These are phyloP conservation scores for Amblyopsis hoosieri DNA, from an alignment of 2,797 vertebrate species.

Conservation along the genomic window DNA sequence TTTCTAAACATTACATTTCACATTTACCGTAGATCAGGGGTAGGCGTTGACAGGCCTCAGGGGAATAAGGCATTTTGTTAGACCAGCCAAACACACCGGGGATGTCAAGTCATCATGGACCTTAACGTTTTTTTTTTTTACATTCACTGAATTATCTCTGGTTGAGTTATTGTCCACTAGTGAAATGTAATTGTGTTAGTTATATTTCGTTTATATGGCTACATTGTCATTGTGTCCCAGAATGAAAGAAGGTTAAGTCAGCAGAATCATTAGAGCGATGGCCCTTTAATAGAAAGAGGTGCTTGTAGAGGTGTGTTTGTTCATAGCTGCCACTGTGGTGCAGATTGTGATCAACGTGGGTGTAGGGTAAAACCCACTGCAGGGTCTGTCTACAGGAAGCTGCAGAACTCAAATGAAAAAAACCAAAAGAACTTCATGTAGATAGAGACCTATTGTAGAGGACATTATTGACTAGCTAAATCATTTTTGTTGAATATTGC, in stretches of 20 bases:
- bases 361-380: conserved; percentile 51
- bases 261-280: neutral
- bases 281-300: conserved; percentile 1
- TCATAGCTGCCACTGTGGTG: conserved; percentile 11
- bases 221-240: neutral
- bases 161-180: too few relatives aligned
- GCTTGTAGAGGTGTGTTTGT: conserved; percentile 16
- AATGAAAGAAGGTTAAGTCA: neutral
- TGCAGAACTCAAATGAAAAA: conserved; percentile 4
- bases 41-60: too few relatives aligned
- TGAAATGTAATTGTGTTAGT: too few relatives aligned
- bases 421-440: neutral
- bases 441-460: neutral
- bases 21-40: too few relatives aligned
- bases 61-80: too few relatives aligned
- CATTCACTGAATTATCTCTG: too few relatives aligned
- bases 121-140: too few relatives aligned
- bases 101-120: too few relatives aligned
- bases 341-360: conserved; percentile 54
- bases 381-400: conserved; percentile 31
- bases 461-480: neutral
- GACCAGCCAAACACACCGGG: too few relatives aligned
- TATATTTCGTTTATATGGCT: too few relatives aligned
- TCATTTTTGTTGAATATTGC: conserved; percentile 17
- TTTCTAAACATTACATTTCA: too few relatives aligned